phyloP scores from a whole-genome alignment of 37 sponge, comb jelly and placozoan genomes.

The Beroe forskalii region DNA sequence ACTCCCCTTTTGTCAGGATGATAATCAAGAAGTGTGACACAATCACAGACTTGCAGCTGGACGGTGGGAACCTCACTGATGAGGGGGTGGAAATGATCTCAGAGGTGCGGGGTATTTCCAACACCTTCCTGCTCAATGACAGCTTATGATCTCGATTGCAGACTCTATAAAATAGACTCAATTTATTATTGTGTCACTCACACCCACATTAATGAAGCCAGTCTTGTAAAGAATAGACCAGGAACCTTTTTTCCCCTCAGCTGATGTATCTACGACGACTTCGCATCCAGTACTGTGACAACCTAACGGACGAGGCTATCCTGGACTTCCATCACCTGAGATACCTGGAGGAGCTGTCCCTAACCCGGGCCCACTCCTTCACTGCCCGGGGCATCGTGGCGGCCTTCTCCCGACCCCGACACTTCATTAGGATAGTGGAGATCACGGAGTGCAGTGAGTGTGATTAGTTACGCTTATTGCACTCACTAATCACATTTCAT shows the following conservation, averaged over 20 bases:
- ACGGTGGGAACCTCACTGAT: slow-evolving; percentile 37
- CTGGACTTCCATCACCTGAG: background rate
- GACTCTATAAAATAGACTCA: too few species aligned
- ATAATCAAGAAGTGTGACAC: slow-evolving; percentile 50
- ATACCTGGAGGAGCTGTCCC: slow-evolving; percentile 49
- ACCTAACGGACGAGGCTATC: slow-evolving; percentile 36
- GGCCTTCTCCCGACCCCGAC: slow-evolving; percentile 26
- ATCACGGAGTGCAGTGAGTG: slow-evolving; percentile 57
- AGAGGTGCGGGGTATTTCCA: slow-evolving; percentile 18
- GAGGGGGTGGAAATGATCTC: slow-evolving; percentile 55
- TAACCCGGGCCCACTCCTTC: slow-evolving; percentile 50
- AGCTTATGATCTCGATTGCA: too few species aligned
- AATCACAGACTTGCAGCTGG: slow-evolving; percentile 50
- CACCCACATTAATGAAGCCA: too few species aligned
- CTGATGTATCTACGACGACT: slow-evolving; percentile 26
- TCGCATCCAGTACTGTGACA: slow-evolving; percentile 63
- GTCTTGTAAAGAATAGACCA: too few species aligned
- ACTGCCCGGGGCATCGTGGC: background rate
- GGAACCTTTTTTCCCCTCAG: background rate
- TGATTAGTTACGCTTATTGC: too few species aligned
- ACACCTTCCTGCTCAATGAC: too few species aligned
- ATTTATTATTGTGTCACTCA: too few species aligned
- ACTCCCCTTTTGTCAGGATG: too few species aligned
- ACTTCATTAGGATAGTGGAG: slow-evolving; percentile 49
- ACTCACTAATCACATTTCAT: too few species aligned